These are phyloP conservation scores for Mya arenaria DNA, from an alignment of 1,140 invertebrate genomes.

Conservation along the genomic window DNA sequence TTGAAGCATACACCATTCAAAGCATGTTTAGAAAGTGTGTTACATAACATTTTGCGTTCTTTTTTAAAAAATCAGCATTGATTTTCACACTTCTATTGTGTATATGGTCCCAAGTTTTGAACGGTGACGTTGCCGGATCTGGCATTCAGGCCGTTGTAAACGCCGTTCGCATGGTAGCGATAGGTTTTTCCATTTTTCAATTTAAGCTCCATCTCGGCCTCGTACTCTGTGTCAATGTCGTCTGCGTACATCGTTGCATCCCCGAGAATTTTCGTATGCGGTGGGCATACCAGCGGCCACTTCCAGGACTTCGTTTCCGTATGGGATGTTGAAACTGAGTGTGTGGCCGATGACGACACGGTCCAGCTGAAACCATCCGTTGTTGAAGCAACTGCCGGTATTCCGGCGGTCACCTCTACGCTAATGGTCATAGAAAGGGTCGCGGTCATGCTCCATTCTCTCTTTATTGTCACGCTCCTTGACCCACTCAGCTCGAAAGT, in stretches of 20 bases:
- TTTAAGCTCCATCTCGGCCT: neutral
- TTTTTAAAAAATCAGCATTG: no score
- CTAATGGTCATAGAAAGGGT: neutral
- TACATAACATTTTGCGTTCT: no score
- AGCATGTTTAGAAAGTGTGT: no score
- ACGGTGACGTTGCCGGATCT: neutral
- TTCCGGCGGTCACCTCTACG: neutral
- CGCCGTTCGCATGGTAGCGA: neutral
- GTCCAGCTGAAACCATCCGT: neutral
- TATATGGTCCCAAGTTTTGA: neutral
- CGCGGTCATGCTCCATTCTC: neutral
- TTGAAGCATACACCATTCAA: no score
- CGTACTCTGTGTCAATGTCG: neutral
- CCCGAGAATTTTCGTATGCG: neutral
- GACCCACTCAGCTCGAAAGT: neutral
- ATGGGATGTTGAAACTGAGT: neutral
- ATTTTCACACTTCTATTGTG: neutral
- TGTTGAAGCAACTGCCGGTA: neutral
- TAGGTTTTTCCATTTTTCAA: neutral
- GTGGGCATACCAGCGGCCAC: neutral
- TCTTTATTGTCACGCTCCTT: neutral
- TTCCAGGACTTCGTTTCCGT: neutral
- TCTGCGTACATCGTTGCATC: slow-evolving; percentile 4
- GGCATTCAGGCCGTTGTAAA: neutral
- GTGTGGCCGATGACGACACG: neutral